A percentile compares a stretch with the other conserved stretches of the same genome.
Evolutionary conservation across 92 coral and sea anemone species (phyloP).

Genomic region (Galaxea fascicularis): DNA sequence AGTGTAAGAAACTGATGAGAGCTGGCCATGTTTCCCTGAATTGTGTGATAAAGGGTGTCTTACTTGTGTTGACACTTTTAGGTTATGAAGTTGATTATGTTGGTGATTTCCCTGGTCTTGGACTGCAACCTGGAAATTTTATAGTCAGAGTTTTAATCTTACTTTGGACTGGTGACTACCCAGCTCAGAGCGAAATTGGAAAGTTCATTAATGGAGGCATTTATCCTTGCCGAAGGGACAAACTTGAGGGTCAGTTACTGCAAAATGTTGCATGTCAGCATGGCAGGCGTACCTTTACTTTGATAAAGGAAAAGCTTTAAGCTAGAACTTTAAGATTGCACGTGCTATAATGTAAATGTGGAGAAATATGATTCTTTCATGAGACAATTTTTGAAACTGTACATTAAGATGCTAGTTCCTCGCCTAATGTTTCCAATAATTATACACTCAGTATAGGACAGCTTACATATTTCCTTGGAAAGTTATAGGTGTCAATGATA

Average conservation of each 20-base stretch:
- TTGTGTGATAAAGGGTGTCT: not conserved
- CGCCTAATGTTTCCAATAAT: too few relatives aligned
- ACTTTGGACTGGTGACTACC: constrained; percentile 43
- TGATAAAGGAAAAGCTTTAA: too few relatives aligned
- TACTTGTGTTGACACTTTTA: not conserved
- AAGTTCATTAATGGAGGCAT: constrained; percentile 55
- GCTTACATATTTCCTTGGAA: too few relatives aligned
- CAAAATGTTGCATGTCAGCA: constrained; percentile 9
- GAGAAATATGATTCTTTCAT: too few relatives aligned
- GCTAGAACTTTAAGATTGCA: too few relatives aligned
- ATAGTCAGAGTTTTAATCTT: constrained; percentile 16
- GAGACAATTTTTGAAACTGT: too few relatives aligned
- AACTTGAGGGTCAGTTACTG: constrained; percentile 34
- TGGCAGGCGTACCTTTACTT: too few relatives aligned
- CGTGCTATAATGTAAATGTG: too few relatives aligned
- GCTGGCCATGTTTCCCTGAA: not conserved
- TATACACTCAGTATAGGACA: too few relatives aligned
- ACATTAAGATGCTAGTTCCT: too few relatives aligned
- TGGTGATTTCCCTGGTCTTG: constrained; percentile 32
- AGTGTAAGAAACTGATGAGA: not conserved
- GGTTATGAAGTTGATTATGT: constrained; percentile 50
- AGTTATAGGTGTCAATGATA: too few relatives aligned
- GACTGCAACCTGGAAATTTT: constrained; percentile 18
- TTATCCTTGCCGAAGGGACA: constrained; percentile 48
- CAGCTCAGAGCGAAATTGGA: constrained; percentile 52